Conservation (phyloP, 2,888 invertebrate species). For the Machimus atricapillus region DNA sequence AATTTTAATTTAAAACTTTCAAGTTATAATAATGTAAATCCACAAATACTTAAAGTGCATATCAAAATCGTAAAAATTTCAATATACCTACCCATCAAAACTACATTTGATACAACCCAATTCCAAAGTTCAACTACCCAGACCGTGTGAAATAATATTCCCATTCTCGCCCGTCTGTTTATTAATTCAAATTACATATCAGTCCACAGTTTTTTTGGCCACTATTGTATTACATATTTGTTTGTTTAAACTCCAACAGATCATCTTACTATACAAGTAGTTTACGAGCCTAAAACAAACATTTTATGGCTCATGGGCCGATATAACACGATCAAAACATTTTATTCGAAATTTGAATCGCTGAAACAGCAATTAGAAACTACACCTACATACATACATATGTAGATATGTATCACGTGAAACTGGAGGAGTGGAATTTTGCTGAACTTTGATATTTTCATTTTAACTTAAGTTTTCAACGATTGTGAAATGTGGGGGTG, state of each 20-base stretch:
- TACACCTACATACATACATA: background rate
- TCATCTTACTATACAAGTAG: background rate
- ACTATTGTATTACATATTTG: background rate
- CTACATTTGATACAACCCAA: background rate
- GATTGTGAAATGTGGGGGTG: background rate
- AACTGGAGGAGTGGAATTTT: background rate
- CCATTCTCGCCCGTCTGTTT: background rate
- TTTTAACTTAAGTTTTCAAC: background rate
- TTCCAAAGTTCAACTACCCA: background rate
- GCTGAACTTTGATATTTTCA: background rate
- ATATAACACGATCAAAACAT: background rate
- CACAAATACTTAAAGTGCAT: too few species aligned
- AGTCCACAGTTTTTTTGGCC: background rate
- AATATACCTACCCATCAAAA: background rate
- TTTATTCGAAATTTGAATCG: background rate
- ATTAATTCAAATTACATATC: background rate
- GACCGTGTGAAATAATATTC: background rate
- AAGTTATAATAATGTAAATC: too few species aligned
- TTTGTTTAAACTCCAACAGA: background rate
- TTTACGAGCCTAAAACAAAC: background rate
- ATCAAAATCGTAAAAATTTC: background rate
- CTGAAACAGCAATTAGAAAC: background rate
- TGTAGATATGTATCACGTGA: too few species aligned
- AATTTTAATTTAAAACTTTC: background rate
- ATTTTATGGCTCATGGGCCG: background rate